A percentile compares a stretch with the other conserved stretches of the same genome.
Conservation (phyloP, 2,888 invertebrate genomes). For the Zhengitettix transpicula region DNA sequence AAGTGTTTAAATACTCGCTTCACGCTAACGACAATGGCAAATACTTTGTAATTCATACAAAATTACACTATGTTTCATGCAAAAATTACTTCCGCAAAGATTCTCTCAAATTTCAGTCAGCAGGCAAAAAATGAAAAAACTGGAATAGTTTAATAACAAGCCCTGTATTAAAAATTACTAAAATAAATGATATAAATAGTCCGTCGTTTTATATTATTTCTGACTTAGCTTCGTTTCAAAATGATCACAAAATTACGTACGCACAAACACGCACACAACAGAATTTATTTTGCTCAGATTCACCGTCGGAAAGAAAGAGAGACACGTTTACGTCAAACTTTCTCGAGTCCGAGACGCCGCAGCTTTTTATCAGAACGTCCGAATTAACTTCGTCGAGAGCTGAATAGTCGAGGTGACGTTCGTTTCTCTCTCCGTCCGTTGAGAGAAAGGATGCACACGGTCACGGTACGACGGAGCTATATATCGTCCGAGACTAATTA, state of each 20-base stretch:
- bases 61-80: conserved; percentile 6
- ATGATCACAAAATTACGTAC: conserved; percentile 12
- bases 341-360: neutral
- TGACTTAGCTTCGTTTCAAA: conserved; percentile 13
- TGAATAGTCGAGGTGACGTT: too few species aligned
- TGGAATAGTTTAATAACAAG: conserved; percentile 3
- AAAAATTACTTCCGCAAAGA: conserved; percentile 7
- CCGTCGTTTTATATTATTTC: conserved; percentile 9
- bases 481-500: too few species aligned
- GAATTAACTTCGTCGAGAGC: too few species aligned
- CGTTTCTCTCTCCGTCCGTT: too few species aligned
- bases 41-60: conserved; percentile 10
- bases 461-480: too few species aligned
- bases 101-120: conserved; percentile 3
- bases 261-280: conserved; percentile 6
- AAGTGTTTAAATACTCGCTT: conserved; percentile 4
- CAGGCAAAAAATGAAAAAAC: conserved; percentile 6
- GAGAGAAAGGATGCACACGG: too few species aligned
- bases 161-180: conserved; percentile 5
- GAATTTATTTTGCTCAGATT: conserved; percentile 4
- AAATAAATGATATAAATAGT: conserved; percentile 1
- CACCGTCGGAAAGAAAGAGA: conserved; percentile 1
- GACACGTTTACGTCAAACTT: neutral
- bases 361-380: neutral
- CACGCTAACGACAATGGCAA: conserved; percentile 11